Base-by-base conservation (phyloP, 1,140 invertebrate species). In the Nebria ingens region DNA sequence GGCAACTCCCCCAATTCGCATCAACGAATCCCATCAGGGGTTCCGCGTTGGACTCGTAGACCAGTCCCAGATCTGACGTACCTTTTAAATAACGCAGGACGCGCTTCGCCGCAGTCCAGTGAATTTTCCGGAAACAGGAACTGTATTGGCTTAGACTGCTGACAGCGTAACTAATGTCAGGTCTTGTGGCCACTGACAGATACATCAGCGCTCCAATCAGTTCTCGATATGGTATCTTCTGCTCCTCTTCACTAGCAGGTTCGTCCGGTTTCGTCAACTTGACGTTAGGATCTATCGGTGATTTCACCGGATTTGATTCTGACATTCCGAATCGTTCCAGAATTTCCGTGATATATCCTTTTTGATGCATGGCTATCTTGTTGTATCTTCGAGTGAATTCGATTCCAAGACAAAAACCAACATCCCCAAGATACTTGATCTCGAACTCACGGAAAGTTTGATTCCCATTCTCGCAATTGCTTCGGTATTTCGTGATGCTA, bases 161-260 rank as follows among this genome's bases (percentile, higher is more conserved):
- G 0, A 76, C 71, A 20, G 71, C 62, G 63, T 60, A 75, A 1
- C 69, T 56, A 19, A 77, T 72, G 59, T 77, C 75, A 50, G 74
- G 75, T 20, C 75, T 53, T 13, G 72, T 75, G 0, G 61, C 57
- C n/a, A 68, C 57, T n/a, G 66, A 54, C 13, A 76, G 52, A 62
- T 76, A 76, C 61, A 72, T 67, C 12, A 77, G 58, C 6, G 62
- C 59, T 15, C 68, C 69, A 25, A 73, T 61, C 2, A 71, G 40
- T n/a, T 65, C 50, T 50, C 60, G 61, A 58, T 67, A 74, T 17
- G 61, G 45, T 25, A 57, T 23, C n/a, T 57, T 54, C 11, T 17
- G 4, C 23, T 56, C 6, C 19, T 56, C 29, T 17, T 45, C 40
- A 17, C 17, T 17, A 4, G 15, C 3, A 45, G 40, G 3, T 4